Percentiles rank a stretch among this genome's conserved stretches.
Evolutionary conservation across 2,888 invertebrate genomes (phyloP).

Genomic region (Willowsia nigromaculata): DNA sequence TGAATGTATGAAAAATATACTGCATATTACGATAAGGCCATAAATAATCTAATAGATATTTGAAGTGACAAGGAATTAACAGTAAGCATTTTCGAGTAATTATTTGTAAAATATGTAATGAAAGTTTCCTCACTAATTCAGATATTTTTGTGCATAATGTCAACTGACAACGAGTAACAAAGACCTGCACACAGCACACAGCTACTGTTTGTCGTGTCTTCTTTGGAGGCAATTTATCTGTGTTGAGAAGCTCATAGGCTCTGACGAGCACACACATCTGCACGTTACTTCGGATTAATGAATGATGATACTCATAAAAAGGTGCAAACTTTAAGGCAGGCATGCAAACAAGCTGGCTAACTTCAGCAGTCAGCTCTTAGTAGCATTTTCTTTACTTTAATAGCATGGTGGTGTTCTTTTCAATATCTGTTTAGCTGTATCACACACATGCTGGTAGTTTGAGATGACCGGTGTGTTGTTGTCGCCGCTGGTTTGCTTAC

Average conservation of each 20-base stretch:
- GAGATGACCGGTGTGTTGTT: slow-evolving; percentile 18
- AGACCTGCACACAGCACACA: background rate
- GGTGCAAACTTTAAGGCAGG: slow-evolving; percentile 18
- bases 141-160: background rate
- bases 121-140: slow-evolving; percentile 11
- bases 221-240: background rate
- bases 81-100: slow-evolving; percentile 21
- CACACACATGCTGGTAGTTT: slow-evolving; percentile 27
- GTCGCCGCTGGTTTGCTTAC: slow-evolving; percentile 25
- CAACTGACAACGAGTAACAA: background rate
- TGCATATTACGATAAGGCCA: background rate
- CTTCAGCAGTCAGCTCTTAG: background rate
- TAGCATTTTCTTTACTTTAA: background rate
- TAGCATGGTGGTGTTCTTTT: background rate
- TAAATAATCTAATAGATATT: background rate
- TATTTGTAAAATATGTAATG: slow-evolving; percentile 12
- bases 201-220: background rate
- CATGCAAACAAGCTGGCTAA: background rate
- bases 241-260: too few relatives aligned
- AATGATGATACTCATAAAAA: background rate
- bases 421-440: background rate
- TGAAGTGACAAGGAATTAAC: background rate
- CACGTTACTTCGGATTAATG: background rate
- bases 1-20: background rate
- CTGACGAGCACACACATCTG: background rate